Base-by-base conservation (phyloP, 2,888 invertebrate genomes). In the Scaptomyza caliginosa region DNA sequence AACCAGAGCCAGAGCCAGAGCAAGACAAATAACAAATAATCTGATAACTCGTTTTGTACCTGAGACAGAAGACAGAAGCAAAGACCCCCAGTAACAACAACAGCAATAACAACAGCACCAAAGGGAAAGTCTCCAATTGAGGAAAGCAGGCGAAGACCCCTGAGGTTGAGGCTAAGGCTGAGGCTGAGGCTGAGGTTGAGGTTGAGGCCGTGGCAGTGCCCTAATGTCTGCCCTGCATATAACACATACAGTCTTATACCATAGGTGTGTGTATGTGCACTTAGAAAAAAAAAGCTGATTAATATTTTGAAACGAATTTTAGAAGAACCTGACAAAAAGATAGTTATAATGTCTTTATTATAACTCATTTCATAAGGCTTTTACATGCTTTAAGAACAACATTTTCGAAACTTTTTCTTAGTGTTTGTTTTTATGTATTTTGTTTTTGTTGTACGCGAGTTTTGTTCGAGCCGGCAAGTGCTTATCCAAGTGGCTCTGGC, bases 11-110 rank as follows among this genome's bases (percentile, higher is more conserved):
- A 63, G 57, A 59, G 42, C 66, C 62, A 67, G 63, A 62, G 71
- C 63, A 77, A 80, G 77, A 86, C 75, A 83, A 79, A 85, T 83
- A 87, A 85, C 87, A 84, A 87, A 85, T 87, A 85, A 85, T 85
- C 85, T 88, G 88, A 86, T 86, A 88, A 88, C 88, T 88, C 85
- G 88, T 88, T 86, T 88, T 86, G 83, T 88, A 83, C 85, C 85
- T 88, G 77, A 55, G 48, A 40, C 58, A 26, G 56, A 39, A 56
- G 32, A 42, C 24, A 42, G 40, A 23, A 34, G 28, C 10, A 10
- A 23, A 55, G 55, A 42, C 50, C 55, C 52, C 52, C 34, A 49
- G 49, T 23, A 46, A 39, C 48, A 54, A 23, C 30, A 43, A 23
- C 42, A 30, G 19, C 8, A 26, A 24, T 34, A 7, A 21, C 19